phyloP scores from a whole-genome alignment of 2,888 invertebrate species.

The Invenusta paracnida region DNA sequence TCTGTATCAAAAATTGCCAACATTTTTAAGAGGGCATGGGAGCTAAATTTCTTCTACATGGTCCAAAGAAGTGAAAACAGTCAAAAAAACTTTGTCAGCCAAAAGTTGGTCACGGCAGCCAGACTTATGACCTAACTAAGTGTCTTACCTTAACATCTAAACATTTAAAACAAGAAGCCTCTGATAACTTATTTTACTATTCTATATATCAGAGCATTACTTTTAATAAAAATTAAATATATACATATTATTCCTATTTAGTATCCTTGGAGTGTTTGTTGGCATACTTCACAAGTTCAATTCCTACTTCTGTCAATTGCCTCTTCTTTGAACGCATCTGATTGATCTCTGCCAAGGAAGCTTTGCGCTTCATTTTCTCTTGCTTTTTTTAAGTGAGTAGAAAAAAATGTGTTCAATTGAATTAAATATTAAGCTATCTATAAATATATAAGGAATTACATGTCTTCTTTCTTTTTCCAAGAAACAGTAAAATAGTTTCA shows the following conservation, averaged over 20 bases:
- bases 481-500: not conserved
- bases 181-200: not conserved
- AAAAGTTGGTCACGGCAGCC: no score
- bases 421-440: no score
- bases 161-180: conserved; percentile 57
- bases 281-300: not conserved
- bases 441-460: no score
- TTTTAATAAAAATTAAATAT: not conserved
- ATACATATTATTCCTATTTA: not conserved
- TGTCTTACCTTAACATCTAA: no score
- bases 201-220: not conserved
- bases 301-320: not conserved
- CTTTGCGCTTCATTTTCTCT: not conserved
- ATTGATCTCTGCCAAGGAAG: not conserved
- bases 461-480: not conserved
- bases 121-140: no score
- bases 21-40: no score
- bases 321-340: not conserved
- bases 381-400: no score
- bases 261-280: not conserved
- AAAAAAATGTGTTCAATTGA: no score
- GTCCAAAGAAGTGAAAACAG: no score
- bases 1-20: no score
- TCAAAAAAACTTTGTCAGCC: no score
- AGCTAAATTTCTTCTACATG: no score